Conservation (phyloP, 1,140 invertebrate genomes). For the Tetragnatha versicolor region DNA sequence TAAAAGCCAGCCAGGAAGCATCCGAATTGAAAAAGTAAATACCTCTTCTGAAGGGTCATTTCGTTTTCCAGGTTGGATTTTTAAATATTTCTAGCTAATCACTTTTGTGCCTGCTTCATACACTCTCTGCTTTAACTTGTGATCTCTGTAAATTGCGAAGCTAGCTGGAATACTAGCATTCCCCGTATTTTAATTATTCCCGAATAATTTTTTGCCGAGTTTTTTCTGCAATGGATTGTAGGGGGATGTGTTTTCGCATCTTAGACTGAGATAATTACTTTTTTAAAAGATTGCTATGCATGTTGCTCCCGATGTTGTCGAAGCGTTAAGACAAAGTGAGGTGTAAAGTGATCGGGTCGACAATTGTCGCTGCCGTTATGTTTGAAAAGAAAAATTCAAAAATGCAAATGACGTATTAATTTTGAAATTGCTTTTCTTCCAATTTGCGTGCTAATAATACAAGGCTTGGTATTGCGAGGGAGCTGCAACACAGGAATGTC, state of each 20-base stretch:
- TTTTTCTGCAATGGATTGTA: constrained; percentile 20
- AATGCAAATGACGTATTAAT: no score
- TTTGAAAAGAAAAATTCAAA: no score
- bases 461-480: no score
- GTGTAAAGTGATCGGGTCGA: constrained; percentile 4
- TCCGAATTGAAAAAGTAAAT: constrained; percentile 23
- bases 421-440: no score
- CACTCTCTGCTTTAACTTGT: constrained; percentile 13
- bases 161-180: constrained; percentile 1
- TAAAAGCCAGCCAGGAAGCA: constrained; percentile 12
- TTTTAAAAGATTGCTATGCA: constrained; percentile 19
- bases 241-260: constrained; percentile 21
- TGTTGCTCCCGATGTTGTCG: constrained; percentile 14
- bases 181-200: constrained; percentile 33
- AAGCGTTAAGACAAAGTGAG: constrained; percentile 3
- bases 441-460: no score
- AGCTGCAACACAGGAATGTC: no score
- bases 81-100: constrained; percentile 40
- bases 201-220: background rate
- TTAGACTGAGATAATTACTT: constrained; percentile 38
- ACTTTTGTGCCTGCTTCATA: constrained; percentile 31
- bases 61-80: constrained; percentile 21
- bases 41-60: background rate
- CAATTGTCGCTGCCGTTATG: no score
- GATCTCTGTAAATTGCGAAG: constrained; percentile 7